phyloP scores from a whole-genome alignment of 2,797 vertebrate species.

The Carapus acus region DNA sequence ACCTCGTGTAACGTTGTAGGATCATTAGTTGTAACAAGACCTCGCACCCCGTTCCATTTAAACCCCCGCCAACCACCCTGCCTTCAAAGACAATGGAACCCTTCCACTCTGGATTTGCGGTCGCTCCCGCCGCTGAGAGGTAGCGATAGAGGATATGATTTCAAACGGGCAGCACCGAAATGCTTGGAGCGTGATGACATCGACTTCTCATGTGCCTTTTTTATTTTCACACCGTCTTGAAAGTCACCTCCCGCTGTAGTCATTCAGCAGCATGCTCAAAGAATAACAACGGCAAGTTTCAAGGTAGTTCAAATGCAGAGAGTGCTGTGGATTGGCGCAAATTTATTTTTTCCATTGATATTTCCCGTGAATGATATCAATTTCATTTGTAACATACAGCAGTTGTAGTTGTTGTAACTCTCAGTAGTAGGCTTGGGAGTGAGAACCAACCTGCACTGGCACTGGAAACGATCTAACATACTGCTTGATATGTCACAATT shows the following conservation, averaged over 20 bases:
- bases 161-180: conserved; percentile 71
- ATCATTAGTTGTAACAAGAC: conserved; percentile 71
- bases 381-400: conserved; percentile 1
- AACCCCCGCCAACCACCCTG: conserved; percentile 48
- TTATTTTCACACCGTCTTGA: conserved; percentile 20
- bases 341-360: conserved; percentile 24
- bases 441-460: neutral
- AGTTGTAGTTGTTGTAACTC: conserved; percentile 3
- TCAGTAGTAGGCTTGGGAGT: conserved; percentile 20
- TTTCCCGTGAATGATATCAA: conserved; percentile 11
- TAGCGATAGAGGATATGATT: conserved; percentile 67
- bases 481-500: conserved; percentile 14
- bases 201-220: conserved; percentile 14
- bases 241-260: conserved; percentile 1
- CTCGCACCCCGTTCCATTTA: conserved; percentile 34
- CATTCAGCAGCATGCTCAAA: conserved; percentile 16
- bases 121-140: conserved; percentile 69
- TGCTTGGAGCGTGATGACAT: conserved; percentile 64
- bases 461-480: conserved; percentile 39
- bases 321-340: too few relatives aligned
- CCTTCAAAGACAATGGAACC: conserved; percentile 78
- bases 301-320: conserved; percentile 5
- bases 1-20: conserved; percentile 60
- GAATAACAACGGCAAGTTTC: conserved; percentile 13
- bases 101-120: conserved; percentile 55